Evolutionary conservation across 2,888 invertebrate species (phyloP), one percentile per base, ranked within the genome.

Genomic region (Leptinotarsa tumamoca): DNA sequence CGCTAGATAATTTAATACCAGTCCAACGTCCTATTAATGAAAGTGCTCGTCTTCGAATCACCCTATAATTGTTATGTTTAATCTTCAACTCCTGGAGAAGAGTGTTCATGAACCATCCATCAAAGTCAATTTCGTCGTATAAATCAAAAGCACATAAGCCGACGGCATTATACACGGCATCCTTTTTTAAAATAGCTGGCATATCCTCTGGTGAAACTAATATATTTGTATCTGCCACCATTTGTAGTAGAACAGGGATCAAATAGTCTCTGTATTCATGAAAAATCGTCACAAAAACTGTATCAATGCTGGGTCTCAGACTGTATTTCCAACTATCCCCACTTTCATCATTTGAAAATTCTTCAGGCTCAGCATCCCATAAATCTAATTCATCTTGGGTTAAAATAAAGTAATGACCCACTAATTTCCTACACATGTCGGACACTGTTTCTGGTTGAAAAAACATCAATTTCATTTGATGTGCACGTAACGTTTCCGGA

Each of bases 291-390:
- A 95, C 90, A 88, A 96, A 97, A 49, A 98, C 90, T 0, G 94
- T 92, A 89, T 98, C 97, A 71, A 96, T 95, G 86, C 97, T 96
- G 2, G 97, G 96, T 91, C 95, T 92, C 78, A 97, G 90, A 84
- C 94, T 96, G 86, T 96, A 98, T 86, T 96, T 97, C 95, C 96
- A 97, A n/a, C 95, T 94, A 87, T 98, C 97, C 0, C 96, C 96
- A 15, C 94, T 93, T 87, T 97, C 96, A 84, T 96, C 96, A 61
- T 94, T 93, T 85, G 95, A 95, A 87, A 96, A 98, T 81, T 93
- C 94, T 89, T 98, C 98, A 0, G 98, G 97, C 88, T 97, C 96
- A 0, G 93, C 92, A 84, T 96, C 95, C 98, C 98, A 98, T 73
- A 93, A 89, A 69, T 94, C 94, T 71, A 98, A 89, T 87, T 98